phyloP scores from a whole-genome alignment of 2,797 vertebrate species.

The Lutjanus campechanus region DNA sequence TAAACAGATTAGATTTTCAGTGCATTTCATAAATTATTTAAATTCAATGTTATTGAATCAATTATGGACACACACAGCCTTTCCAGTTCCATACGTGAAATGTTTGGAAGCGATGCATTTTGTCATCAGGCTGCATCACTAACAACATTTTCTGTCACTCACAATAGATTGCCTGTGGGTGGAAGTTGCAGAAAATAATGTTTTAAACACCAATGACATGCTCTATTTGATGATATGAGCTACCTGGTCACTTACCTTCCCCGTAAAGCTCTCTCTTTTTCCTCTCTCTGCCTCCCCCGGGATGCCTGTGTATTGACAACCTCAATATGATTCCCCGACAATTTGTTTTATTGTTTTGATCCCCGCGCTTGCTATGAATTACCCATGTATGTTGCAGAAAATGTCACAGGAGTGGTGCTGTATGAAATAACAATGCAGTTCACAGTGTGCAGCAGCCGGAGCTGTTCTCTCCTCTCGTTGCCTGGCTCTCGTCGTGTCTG shows the following conservation, averaged over 20 bases:
- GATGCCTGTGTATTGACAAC: slow-evolving; percentile 56
- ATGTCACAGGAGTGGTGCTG: slow-evolving; percentile 61
- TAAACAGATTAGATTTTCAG: neutral
- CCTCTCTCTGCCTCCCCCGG: slow-evolving; percentile 39
- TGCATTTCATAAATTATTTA: neutral
- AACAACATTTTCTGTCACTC: slow-evolving; percentile 39
- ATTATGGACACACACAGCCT: neutral
- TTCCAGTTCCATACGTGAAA: neutral
- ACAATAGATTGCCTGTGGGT: slow-evolving; percentile 24
- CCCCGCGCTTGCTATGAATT: slow-evolving; percentile 69
- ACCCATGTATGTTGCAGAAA: slow-evolving; percentile 69
- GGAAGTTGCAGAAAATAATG: slow-evolving; percentile 36
- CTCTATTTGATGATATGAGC: slow-evolving; percentile 55
- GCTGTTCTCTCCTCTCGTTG: slow-evolving; percentile 47
- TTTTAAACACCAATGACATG: slow-evolving; percentile 53
- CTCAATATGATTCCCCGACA: slow-evolving; percentile 55
- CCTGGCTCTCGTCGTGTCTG: slow-evolving; percentile 51
- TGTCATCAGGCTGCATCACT: slow-evolving; percentile 40
- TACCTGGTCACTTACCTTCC: slow-evolving; percentile 63
- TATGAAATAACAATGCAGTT: slow-evolving; percentile 73
- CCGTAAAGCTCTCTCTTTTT: slow-evolving; percentile 34
- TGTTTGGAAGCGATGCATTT: slow-evolving; percentile 17
- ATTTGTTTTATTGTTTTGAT: slow-evolving; percentile 77
- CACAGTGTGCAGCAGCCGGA: slow-evolving; percentile 49
- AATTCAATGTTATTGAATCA: neutral